Conservation (phyloP, 2,113 vertebrate genomes). For the Oreotrochilus melanogaster region DNA sequence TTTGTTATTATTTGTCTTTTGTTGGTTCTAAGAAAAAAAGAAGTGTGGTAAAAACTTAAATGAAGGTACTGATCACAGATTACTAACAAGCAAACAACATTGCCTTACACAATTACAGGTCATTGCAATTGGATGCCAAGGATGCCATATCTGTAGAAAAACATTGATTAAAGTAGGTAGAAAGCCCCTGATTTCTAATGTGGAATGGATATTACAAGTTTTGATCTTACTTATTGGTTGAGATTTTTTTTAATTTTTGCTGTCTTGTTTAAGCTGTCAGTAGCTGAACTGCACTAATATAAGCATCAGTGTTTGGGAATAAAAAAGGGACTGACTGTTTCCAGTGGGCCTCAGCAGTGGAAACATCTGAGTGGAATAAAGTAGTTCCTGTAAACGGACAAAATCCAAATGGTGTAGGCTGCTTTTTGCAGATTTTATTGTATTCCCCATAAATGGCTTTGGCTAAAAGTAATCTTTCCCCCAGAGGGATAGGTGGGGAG, state of each 20-base stretch:
- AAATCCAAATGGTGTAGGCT: background rate
- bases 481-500: slow-evolving; percentile 5
- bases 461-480: background rate
- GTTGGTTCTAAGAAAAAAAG: background rate
- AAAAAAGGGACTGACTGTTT: background rate
- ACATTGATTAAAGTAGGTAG: background rate
- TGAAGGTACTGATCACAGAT: background rate
- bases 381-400: background rate
- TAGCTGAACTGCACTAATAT: background rate
- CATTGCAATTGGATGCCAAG: background rate
- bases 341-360: background rate
- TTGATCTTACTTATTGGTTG: background rate
- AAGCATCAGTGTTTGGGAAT: background rate
- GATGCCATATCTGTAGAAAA: background rate
- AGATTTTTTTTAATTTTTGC: background rate
- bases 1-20: background rate
- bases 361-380: background rate
- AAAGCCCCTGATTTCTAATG: background rate
- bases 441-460: slow-evolving; percentile 8
- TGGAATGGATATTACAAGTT: background rate
- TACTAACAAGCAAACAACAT: background rate
- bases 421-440: background rate
- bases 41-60: background rate
- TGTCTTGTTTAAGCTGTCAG: background rate
- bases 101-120: background rate